Percentiles rank a stretch among this genome's conserved stretches.
phyloP scores from a whole-genome alignment of 2,888 invertebrate genomes.

The Drosophila mettleri region DNA sequence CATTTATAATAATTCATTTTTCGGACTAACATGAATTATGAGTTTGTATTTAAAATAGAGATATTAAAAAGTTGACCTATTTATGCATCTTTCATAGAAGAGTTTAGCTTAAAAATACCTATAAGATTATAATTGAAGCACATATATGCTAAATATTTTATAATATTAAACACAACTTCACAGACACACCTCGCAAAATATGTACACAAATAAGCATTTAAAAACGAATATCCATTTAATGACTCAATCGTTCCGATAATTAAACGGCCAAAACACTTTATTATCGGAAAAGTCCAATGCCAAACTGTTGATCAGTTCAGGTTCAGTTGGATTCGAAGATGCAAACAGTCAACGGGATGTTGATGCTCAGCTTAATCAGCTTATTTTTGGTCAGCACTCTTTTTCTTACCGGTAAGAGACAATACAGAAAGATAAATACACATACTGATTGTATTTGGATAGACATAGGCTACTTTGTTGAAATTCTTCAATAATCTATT shows the following conservation, averaged over 20 bases:
- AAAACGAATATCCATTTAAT: conserved; percentile 41
- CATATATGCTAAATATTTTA: too few species aligned
- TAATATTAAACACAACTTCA: not conserved
- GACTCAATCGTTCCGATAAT: conserved; percentile 51
- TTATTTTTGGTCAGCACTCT: conserved; percentile 22
- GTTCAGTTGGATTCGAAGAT: conserved; percentile 25
- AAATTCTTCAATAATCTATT: too few species aligned
- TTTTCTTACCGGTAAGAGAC: conserved; percentile 39
- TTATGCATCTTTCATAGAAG: not conserved
- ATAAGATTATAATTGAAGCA: too few species aligned
- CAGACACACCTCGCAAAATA: conserved; percentile 27
- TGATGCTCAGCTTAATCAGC: conserved; percentile 29
- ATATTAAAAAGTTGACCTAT: not conserved
- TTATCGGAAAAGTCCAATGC: conserved; percentile 54
- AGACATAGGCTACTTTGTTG: conserved; percentile 49
- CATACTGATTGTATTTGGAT: not conserved
- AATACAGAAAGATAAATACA: not conserved
- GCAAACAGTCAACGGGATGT: conserved; percentile 21
- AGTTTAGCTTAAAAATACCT: too few species aligned
- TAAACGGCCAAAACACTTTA: conserved; percentile 51
- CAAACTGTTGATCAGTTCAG: conserved; percentile 30
- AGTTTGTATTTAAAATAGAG: not conserved
- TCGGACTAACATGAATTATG: not conserved
- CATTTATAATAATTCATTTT: not conserved
- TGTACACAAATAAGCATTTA: conserved; percentile 14